A percentile compares a stretch with the other conserved stretches of the same genome.
phyloP scores from a whole-genome alignment of 2,113 vertebrate species.

The Aepyceros melampus region DNA sequence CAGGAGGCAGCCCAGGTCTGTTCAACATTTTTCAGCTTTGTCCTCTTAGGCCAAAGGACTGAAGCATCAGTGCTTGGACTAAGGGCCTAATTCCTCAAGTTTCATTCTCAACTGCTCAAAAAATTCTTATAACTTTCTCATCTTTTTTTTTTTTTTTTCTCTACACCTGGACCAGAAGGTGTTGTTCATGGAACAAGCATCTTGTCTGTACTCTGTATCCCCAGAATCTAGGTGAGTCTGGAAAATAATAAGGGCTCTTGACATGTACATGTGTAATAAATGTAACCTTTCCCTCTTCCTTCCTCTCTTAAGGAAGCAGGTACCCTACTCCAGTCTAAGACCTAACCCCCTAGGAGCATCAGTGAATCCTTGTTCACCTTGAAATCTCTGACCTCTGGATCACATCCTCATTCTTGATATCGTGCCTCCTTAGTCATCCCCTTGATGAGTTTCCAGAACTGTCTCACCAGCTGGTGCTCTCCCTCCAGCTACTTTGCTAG shows the following conservation, averaged over 20 bases:
- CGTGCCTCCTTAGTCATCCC: neutral
- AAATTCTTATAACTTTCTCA: neutral
- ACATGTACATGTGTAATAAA: rapidly evolving
- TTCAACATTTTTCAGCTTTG: neutral
- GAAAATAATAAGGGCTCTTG: neutral
- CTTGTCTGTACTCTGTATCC: neutral
- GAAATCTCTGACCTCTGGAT: neutral
- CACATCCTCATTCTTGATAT: neutral
- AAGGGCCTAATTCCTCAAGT: neutral
- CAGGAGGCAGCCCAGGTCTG: neutral
- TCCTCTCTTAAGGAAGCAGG: neutral
- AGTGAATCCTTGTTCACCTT: neutral
- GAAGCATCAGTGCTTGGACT: neutral
- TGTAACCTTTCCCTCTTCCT: neutral
- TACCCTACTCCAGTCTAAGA: neutral
- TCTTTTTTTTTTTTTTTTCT: neutral
- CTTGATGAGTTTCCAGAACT: neutral
- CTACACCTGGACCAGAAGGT: neutral
- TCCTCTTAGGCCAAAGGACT: neutral
- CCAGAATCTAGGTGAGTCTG: neutral
- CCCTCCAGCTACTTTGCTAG: neutral
- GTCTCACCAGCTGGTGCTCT: neutral
- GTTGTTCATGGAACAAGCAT: neutral
- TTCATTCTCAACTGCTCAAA: neutral
- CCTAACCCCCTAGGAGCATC: rapidly evolving